Evolutionary conservation across 2,888 invertebrate genomes (phyloP).

Genomic region (Tenthredo livida): DNA sequence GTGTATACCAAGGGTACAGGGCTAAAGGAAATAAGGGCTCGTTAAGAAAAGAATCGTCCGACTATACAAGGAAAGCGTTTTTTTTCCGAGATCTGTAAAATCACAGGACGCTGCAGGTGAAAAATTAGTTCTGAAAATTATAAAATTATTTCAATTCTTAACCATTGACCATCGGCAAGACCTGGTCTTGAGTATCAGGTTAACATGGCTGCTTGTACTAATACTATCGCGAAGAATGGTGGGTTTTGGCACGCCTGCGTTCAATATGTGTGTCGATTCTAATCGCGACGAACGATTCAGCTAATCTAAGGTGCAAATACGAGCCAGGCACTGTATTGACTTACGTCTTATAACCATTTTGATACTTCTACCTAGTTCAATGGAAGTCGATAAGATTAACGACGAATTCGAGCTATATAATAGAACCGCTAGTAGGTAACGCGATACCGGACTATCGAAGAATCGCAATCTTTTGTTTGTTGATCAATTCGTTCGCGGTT

Average conservation of each 20-base stretch:
- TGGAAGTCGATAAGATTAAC: constrained; percentile 9
- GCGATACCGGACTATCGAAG: background rate
- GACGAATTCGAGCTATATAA: background rate
- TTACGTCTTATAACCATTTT: background rate
- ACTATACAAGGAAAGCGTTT: background rate
- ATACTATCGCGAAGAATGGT: background rate
- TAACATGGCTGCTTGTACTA: background rate
- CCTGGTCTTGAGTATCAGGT: background rate
- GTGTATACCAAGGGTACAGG: background rate
- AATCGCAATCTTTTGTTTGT: background rate
- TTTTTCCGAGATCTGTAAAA: background rate
- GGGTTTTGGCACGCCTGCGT: background rate
- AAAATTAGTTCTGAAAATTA: background rate
- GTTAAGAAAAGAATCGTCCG: constrained; percentile 18
- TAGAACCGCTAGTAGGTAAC: background rate
- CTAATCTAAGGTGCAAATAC: constrained; percentile 25
- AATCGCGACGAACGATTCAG: constrained; percentile 29
- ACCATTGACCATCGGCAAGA: background rate
- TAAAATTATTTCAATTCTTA: background rate
- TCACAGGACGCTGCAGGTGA: background rate
- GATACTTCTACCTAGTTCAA: constrained; percentile 19
- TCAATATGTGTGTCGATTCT: background rate
- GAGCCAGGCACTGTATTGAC: background rate
- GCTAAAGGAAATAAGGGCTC: constrained; percentile 32
- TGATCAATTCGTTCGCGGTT: background rate